phyloP scores from a whole-genome alignment of 1,140 invertebrate species.

The Euura lappo region DNA sequence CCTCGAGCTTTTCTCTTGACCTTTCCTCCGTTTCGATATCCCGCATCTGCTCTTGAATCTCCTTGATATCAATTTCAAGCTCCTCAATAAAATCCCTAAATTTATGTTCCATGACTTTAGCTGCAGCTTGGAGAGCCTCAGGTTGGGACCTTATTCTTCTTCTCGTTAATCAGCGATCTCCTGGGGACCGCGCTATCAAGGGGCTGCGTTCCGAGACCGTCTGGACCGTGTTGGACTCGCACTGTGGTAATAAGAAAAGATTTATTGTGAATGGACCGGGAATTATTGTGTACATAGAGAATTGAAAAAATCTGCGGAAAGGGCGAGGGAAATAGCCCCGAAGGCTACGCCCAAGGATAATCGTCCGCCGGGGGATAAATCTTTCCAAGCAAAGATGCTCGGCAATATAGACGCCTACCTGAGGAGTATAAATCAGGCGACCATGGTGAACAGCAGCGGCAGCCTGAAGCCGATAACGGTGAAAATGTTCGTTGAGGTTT shows the following conservation, averaged over 20 bases:
- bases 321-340: too few relatives aligned
- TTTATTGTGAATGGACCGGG: too few relatives aligned
- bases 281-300: too few relatives aligned
- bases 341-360: too few relatives aligned
- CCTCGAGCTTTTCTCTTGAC: slow-evolving; percentile 39
- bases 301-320: too few relatives aligned
- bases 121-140: slow-evolving; percentile 32
- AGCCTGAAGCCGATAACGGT: too few relatives aligned
- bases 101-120: slow-evolving; percentile 33
- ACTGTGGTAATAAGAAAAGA: slow-evolving; percentile 10
- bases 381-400: too few relatives aligned
- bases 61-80: slow-evolving; percentile 32
- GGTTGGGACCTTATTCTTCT: slow-evolving; percentile 24
- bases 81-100: slow-evolving; percentile 35
- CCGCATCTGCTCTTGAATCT: slow-evolving; percentile 26
- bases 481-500: too few relatives aligned
- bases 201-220: not conserved
- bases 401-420: too few relatives aligned
- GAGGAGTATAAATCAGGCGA: too few relatives aligned
- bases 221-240: slow-evolving; percentile 13
- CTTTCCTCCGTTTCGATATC: slow-evolving; percentile 17
- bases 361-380: too few relatives aligned
- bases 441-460: too few relatives aligned
- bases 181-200: slow-evolving; percentile 16
- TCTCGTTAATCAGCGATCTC: slow-evolving; percentile 38